phyloP scores from a whole-genome alignment of 2,797 vertebrate species.

The Glossophaga mutica region DNA sequence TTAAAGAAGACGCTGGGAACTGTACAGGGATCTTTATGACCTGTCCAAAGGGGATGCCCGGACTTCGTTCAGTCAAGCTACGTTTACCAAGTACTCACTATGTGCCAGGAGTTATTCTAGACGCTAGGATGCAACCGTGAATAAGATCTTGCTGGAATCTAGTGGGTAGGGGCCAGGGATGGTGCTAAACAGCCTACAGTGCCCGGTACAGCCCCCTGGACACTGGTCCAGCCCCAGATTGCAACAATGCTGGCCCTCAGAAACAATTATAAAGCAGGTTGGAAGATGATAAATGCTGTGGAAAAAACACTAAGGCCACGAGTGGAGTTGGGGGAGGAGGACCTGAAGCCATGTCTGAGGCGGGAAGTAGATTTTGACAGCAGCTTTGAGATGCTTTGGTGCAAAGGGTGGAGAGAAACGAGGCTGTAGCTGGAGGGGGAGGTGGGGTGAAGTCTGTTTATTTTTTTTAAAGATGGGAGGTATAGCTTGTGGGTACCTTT shows the following conservation, averaged over 20 bases:
- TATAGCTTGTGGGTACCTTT: too few species aligned
- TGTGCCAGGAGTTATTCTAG: neutral
- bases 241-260: neutral
- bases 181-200: neutral
- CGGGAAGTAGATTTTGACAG: neutral
- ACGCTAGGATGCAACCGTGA: neutral
- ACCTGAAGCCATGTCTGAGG: neutral
- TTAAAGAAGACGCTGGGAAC: neutral
- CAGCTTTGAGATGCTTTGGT: neutral
- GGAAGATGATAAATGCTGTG: neutral
- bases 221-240: neutral
- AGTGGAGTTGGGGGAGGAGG: neutral
- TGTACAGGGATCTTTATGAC: neutral
- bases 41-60: neutral
- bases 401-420: neutral
- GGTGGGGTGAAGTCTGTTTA: neutral
- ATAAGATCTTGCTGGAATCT: neutral
- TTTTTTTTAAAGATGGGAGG: neutral
- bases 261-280: neutral
- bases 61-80: neutral
- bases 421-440: neutral
- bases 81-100: neutral
- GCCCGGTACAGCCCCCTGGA: neutral
- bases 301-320: neutral
- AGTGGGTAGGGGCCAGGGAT: neutral